A percentile compares a stretch with the other conserved stretches of the same genome.
Evolutionary conservation across 2,888 invertebrate species (phyloP).

Genomic region (Eupithecia abbreviata): DNA sequence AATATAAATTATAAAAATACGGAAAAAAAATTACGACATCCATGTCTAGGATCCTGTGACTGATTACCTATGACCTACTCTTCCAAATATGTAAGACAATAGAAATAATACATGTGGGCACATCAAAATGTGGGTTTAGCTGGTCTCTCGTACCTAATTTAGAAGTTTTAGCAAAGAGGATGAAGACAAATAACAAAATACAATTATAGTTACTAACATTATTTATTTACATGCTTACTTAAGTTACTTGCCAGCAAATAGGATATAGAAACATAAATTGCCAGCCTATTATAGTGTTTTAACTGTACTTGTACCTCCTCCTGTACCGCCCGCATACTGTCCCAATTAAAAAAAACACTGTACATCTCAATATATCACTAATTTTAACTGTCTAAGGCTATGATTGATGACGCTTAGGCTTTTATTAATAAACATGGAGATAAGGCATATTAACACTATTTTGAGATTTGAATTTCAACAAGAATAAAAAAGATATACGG

Average conservation of each 20-base stretch:
- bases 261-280: constrained; percentile 51
- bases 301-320: neutral
- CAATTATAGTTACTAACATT: constrained; percentile 16
- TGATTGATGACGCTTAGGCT: neutral
- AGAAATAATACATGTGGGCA: neutral
- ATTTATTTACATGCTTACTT: constrained; percentile 42
- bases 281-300: neutral
- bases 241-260: constrained; percentile 47
- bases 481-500: neutral
- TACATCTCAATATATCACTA: neutral
- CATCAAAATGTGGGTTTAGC: neutral
- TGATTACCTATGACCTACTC: neutral
- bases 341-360: neutral
- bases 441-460: neutral
- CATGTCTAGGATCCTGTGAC: neutral
- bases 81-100: neutral
- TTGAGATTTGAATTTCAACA: neutral
- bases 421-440: neutral
- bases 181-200: neutral
- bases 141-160: neutral
- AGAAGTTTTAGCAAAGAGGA: neutral
- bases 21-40: neutral
- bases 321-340: neutral
- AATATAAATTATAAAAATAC: no score
- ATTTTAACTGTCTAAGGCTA: neutral